Percentiles rank a stretch among this genome's conserved stretches.
These are phyloP conservation scores for Cyclophora punctaria DNA, from an alignment of 2,888 invertebrate species.

Conservation along the genomic window DNA sequence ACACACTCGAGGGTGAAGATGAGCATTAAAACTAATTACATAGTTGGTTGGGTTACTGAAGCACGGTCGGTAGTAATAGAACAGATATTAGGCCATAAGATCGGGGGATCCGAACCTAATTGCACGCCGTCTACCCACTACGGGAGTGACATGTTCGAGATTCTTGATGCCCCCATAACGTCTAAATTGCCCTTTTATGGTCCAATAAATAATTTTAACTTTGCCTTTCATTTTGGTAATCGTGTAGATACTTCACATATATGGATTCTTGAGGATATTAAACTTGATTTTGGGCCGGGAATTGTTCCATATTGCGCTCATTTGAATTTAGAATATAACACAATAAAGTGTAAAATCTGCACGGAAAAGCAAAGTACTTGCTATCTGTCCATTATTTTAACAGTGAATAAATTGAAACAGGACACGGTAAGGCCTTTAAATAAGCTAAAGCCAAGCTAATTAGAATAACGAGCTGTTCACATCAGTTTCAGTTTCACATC, in stretches of 20 bases:
- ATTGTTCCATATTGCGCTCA: no score
- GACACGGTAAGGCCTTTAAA: background rate
- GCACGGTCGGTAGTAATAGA: background rate
- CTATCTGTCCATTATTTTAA: no score
- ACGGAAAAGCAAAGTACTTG: no score
- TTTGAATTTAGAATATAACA: no score
- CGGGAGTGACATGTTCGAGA: background rate
- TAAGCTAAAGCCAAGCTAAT: background rate
- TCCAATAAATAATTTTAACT: background rate
- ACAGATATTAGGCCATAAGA: slow-evolving; percentile 19
- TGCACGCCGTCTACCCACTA: background rate
- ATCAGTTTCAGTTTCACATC: no score
- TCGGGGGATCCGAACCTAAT: background rate
- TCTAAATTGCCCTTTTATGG: background rate
- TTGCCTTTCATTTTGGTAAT: background rate
- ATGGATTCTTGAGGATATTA: no score
- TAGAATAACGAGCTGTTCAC: no score
- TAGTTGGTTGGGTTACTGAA: slow-evolving; percentile 26
- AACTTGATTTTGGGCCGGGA: no score
- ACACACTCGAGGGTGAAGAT: slow-evolving; percentile 31
- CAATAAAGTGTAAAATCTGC: no score
- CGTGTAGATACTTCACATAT: background rate
- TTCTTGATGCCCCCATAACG: background rate
- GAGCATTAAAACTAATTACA: slow-evolving; percentile 57
- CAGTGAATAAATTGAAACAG: background rate